These are phyloP conservation scores for Sternotherus odoratus DNA, from an alignment of 2,797 vertebrate genomes.

Conservation along the genomic window DNA sequence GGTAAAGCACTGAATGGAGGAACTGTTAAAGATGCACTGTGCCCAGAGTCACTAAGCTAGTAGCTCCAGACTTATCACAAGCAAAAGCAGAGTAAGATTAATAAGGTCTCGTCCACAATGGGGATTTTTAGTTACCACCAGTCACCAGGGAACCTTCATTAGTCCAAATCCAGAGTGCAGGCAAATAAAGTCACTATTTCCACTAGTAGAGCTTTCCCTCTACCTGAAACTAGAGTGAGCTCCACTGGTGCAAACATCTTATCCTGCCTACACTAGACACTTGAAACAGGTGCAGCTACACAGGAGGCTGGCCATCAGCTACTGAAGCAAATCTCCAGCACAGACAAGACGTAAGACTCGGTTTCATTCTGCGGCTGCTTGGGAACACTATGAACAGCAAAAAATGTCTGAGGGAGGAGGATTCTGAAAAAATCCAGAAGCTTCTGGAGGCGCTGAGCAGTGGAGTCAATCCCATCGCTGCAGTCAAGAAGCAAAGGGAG, in stretches of 20 bases:
- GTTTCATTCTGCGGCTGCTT: background rate
- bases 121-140: background rate
- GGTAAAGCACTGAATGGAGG: background rate
- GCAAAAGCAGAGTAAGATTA: background rate
- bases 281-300: background rate
- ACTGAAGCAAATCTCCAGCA: background rate
- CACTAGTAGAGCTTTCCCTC: background rate
- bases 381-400: background rate
- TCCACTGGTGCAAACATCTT: background rate
- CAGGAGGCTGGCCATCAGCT: background rate
- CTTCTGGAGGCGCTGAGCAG: background rate
- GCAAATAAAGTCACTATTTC: background rate
- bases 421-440: background rate
- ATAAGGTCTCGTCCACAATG: background rate
- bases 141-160: background rate
- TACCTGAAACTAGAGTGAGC: background rate
- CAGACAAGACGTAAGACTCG: background rate
- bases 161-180: background rate
- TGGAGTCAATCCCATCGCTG: background rate
- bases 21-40: accelerated
- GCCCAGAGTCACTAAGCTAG: background rate
- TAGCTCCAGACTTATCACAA: no score
- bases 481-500: background rate
- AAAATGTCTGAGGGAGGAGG: background rate
- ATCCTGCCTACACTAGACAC: background rate